A percentile compares a stretch with the other conserved stretches of the same genome.
Evolutionary conservation across 2,888 invertebrate genomes (phyloP).

Genomic region (Cryptocephalus moraei): DNA sequence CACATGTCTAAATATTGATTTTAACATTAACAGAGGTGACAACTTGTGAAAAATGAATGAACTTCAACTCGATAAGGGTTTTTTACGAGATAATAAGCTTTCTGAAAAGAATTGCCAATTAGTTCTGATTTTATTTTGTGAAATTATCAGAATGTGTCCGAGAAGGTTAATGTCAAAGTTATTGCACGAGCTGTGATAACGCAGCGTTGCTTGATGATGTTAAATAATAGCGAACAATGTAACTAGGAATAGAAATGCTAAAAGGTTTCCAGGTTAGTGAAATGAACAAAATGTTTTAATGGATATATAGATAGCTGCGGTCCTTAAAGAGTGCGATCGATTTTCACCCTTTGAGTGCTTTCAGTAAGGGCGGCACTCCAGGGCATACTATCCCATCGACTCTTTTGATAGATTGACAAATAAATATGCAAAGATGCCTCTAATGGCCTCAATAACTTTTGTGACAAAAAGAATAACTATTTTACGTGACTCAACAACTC

Average conservation of each 20-base stretch:
- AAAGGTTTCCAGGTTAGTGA: conserved; percentile 29
- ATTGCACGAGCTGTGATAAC: no score
- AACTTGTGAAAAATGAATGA: no score
- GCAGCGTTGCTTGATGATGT: no score
- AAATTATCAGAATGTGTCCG: no score
- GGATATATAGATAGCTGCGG: conserved; percentile 17
- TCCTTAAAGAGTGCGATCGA: conserved; percentile 25
- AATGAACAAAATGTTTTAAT: conserved; percentile 31
- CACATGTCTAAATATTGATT: no score
- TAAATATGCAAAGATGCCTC: conserved; percentile 28
- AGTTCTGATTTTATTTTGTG: no score
- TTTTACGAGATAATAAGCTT: no score
- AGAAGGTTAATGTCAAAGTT: no score
- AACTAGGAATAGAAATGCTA: conserved; percentile 24
- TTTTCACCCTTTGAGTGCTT: conserved; percentile 25
- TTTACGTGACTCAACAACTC: conserved; percentile 16
- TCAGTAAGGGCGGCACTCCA: conserved; percentile 7
- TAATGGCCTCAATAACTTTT: conserved; percentile 18
- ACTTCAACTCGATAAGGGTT: no score
- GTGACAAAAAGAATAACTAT: conserved; percentile 18
- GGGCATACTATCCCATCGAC: conserved; percentile 16
- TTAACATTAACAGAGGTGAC: no score
- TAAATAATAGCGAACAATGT: conserved; percentile 1
- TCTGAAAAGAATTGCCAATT: no score
- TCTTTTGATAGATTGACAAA: conserved; percentile 30